Conservation (phyloP, 2,113 vertebrate species). For the Burhinus oedicnemus region DNA sequence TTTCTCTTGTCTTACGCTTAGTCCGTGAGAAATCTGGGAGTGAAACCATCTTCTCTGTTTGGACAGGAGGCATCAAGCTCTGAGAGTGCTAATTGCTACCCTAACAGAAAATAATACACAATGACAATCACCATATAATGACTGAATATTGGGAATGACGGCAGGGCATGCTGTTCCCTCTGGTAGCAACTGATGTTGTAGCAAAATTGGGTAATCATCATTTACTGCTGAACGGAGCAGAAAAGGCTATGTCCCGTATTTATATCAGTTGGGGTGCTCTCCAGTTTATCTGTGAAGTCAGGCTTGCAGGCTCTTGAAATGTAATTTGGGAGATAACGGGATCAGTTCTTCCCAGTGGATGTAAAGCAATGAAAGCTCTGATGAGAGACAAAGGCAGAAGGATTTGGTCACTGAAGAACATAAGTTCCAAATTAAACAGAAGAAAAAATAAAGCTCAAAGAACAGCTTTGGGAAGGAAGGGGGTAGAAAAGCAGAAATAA, state of each 20-base stretch:
- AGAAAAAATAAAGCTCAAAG: not conserved
- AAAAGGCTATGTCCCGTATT: not conserved
- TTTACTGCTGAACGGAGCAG: not conserved
- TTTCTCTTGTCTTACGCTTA: not conserved
- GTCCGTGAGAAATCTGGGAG: not conserved
- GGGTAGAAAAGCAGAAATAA: not conserved
- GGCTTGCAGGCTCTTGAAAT: not conserved
- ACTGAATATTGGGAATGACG: not conserved
- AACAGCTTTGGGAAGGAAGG: not conserved
- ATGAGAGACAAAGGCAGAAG: constrained; percentile 22
- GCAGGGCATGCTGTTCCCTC: not conserved
- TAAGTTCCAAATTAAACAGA: constrained; percentile 19
- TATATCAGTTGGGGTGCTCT: not conserved
- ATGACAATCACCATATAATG: not conserved
- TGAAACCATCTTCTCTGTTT: not conserved
- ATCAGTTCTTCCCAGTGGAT: constrained; percentile 14
- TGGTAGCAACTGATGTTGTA: not conserved
- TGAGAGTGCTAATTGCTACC: not conserved
- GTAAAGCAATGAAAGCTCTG: not conserved
- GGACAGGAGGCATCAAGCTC: not conserved
- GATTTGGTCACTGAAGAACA: not conserved
- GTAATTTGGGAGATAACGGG: constrained; percentile 40
- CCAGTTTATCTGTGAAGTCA: constrained; percentile 24
- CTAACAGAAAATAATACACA: not conserved
- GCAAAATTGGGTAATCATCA: not conserved